Conservation (phyloP, 35 echinoderm and acorn worm genomes). For the Nesometra sesokonis region DNA sequence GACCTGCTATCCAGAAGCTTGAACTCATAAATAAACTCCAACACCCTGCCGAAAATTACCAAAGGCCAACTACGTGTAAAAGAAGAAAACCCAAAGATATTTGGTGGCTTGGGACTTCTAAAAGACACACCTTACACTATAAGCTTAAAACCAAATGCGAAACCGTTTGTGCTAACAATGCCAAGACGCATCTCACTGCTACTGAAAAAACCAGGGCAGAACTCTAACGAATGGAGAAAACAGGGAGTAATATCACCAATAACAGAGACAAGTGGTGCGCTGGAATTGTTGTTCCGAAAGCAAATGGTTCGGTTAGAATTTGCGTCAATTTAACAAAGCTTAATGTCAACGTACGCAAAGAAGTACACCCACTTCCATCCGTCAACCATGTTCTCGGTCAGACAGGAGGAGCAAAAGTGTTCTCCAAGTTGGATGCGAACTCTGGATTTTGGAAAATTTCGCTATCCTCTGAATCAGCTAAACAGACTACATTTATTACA, state of each 20-base stretch:
- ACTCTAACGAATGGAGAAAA: constrained; percentile 14
- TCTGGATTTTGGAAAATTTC: neutral
- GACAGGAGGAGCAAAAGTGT: constrained; percentile 1
- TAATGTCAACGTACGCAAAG: constrained; percentile 27
- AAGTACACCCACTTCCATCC: constrained; percentile 27
- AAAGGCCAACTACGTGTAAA: neutral
- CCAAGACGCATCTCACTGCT: constrained; percentile 1
- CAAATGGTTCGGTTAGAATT: constrained; percentile 20
- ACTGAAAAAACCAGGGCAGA: constrained; percentile 31
- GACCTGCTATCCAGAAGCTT: constrained; percentile 1
- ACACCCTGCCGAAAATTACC: too few species aligned
- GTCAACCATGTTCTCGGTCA: constrained; percentile 34
- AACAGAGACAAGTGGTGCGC: constrained; percentile 42
- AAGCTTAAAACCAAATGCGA: neutral
- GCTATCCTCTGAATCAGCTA: neutral
- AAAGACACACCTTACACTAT: neutral
- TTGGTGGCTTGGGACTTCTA: constrained; percentile 3
- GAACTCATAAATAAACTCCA: neutral
- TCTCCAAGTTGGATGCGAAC: neutral
- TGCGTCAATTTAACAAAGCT: constrained; percentile 44
- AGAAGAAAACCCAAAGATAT: constrained; percentile 1
- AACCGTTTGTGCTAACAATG: neutral
- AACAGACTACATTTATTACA: neutral
- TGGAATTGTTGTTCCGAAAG: constrained; percentile 28
- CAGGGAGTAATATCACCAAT: constrained; percentile 49